Evolutionary conservation across 2,113 vertebrate genomes (phyloP), one percentile per base, ranked within the genome.

Genomic region (Calidris pugnax): DNA sequence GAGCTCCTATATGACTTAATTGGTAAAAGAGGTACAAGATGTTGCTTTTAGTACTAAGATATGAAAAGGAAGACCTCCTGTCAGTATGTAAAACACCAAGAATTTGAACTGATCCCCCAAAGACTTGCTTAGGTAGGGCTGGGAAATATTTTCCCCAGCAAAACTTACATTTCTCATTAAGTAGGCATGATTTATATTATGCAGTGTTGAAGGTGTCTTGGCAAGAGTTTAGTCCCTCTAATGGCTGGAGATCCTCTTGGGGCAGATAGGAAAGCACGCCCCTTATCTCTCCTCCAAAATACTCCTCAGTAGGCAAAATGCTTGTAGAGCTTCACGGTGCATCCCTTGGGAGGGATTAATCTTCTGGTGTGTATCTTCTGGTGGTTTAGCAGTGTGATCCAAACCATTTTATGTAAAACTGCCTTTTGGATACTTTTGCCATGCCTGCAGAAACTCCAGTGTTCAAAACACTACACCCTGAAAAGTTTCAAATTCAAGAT

Each of bases 261-360:
- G 53, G 37, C 22, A 60, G 13, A 79, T 37, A 48, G 0, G 0
- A 73, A 92, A 74, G 27, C 47, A 35, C 1, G 5, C 32, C 28
- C 35, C 39, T n/a, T 28, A 23, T 14, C 11, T 71, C 51, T 72
- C 47, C 53, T 33, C 35, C 45, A 47, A 64, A 76, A 18, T 17
- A 21, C 35, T 60, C 33, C 15, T 56, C 50, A 10, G 32, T 1
- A 75, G 33, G 33, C 14, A 90, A 51, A 14, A 81, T 56, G 19
- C 8, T 33, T 62, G 5, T 4, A 74, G 32, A 67, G 8, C 6
- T 73, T 64, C 35, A 32, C 18, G 37, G 21, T 3, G 51, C 47
- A 64, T 14, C 22, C 10, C 23, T 57, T 45, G 20, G 23, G 14
- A 55, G 22, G 24, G 30, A 57, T 23, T 50, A 16, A 47, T 24